Evolutionary conservation across 2,797 vertebrate genomes (phyloP), one percentile per base, ranked within the genome.

Genomic region (Heterohyrax brucei): DNA sequence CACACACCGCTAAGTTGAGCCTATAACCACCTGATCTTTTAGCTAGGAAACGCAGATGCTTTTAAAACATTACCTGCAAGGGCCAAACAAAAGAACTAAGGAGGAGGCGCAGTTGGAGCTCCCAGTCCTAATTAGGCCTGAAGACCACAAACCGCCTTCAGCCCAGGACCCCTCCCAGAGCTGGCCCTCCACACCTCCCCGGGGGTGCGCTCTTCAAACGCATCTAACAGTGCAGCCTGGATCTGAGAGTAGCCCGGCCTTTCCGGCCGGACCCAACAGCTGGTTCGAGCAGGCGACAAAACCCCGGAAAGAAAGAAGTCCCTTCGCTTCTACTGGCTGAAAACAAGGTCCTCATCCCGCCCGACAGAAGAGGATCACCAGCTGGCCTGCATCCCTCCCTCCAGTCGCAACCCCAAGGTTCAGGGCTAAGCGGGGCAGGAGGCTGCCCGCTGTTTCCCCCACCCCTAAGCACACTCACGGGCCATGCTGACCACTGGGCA

Each of bases 401-500:
- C 64, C 48, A 0, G 46, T 68, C 5, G 13, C 44, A 33, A 59
- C 56, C 21, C 85, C n/a, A 22, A 46, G 6, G 8, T 16, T 9
- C 53, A 1, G 1, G n/a, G 33, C 33, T 10, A 13, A 10, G 10
- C 30, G 9, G 14, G 13, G 7, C 46, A 28, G 12, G 68, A 26
- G 48, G 7, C 39, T 28, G 46, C 78, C 66, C 4, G 21, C 48
- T 9, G 18, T 78, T 8, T 48, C 33, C 50, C 68, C 14, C 30
- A 10, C 44, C 44, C 1, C 30, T 33, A 87, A 5, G 39, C 56
- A 77, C 44, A 98, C 98, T 98, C 95, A 98, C 98, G 98, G 82
- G 98, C 98, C 98, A 98, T 98, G 16, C 82, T 18, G 95, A 96
- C 28, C 46, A 61, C 50, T 1, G 14, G 44, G 4, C 68, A 0